phyloP scores from a whole-genome alignment of 2,797 vertebrate genomes.

The Alosa sapidissima region DNA sequence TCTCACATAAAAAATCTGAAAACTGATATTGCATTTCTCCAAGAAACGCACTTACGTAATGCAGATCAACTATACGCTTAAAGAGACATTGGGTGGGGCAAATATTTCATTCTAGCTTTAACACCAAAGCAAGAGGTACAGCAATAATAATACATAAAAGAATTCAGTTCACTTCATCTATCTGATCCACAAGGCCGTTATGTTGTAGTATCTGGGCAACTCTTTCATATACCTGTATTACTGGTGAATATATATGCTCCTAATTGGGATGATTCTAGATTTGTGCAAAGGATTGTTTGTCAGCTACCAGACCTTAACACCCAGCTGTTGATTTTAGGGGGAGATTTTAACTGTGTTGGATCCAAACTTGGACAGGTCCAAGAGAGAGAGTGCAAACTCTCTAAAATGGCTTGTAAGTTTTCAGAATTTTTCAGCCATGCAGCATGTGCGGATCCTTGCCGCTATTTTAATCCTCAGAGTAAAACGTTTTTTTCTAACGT shows the following conservation, averaged over 20 bases:
- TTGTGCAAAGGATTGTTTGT: neutral
- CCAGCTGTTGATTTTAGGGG: neutral
- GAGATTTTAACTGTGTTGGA: conserved; percentile 13
- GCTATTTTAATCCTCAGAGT: conserved; percentile 10
- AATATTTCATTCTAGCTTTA: conserved; percentile 6
- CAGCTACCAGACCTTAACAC: neutral
- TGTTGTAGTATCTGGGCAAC: neutral
- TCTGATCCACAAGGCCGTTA: neutral
- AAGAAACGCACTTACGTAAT: neutral
- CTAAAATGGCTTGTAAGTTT: conserved; percentile 16
- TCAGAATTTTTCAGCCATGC: conserved; percentile 21
- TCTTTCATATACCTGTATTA: neutral
- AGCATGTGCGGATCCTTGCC: conserved; percentile 28
- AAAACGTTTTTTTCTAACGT: conserved; percentile 25
- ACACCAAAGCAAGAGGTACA: neutral
- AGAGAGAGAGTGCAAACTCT: conserved; percentile 19
- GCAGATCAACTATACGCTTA: neutral
- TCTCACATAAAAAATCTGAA: neutral
- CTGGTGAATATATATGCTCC: neutral
- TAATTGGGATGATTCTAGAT: neutral
- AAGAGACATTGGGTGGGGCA: neutral
- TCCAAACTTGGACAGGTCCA: neutral
- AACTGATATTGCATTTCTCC: neutral
- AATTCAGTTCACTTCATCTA: neutral
- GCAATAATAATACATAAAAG: neutral